Base-by-base conservation (phyloP, 1,140 invertebrate genomes). In the Zaprionus ornatus region DNA sequence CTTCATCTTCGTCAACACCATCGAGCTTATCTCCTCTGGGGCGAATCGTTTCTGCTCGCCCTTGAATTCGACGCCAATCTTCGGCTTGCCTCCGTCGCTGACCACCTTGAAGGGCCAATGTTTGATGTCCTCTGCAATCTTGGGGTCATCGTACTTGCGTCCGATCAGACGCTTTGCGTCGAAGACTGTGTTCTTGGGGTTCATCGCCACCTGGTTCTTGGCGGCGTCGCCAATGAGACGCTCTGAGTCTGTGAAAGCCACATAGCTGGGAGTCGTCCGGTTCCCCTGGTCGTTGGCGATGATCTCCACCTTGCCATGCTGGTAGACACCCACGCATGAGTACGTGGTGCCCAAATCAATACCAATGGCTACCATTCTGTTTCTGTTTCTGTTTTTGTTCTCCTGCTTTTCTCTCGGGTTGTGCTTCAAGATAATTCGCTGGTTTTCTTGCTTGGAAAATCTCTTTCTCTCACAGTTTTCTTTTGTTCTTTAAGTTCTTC, bases 281-380 rank as follows among this genome's bases (percentile, higher is more conserved):
- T 99, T 99, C 86, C 98, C 98, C 93, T 98, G 97, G 92, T 98
- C 97, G 93, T 98, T 98, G 83, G 97, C 97, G 83, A 98, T 98
- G 84, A 98, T 98, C 93, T 98, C 97, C 65, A 98, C 96, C 93
- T 97, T 97, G 55, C 97, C 97, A 87, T 98, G 94, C 80, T 96
- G 95, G 92, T 95, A 97, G 12, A 97, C 96, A 62, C 95, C 96
- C 15, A 97, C 96, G 81, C 96, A 97, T 23, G 96, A 96, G 93
- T 96, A 97, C 54, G 95, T 96, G 74, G 95, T 97, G 65, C 96
- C 96, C 79, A 96, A 93, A 93, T 96, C 96, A 88, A 96, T 96
- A 92, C 96, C 96, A 87, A 96, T 95, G 72, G 95, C 95, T 82
- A 94, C 94, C 88, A 91, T 91, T 69, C 57, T 91, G 45, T 59